Percentiles rank a stretch among this genome's conserved stretches.
phyloP scores from a whole-genome alignment of 2,797 vertebrate genomes.

The Buceros bicornis region DNA sequence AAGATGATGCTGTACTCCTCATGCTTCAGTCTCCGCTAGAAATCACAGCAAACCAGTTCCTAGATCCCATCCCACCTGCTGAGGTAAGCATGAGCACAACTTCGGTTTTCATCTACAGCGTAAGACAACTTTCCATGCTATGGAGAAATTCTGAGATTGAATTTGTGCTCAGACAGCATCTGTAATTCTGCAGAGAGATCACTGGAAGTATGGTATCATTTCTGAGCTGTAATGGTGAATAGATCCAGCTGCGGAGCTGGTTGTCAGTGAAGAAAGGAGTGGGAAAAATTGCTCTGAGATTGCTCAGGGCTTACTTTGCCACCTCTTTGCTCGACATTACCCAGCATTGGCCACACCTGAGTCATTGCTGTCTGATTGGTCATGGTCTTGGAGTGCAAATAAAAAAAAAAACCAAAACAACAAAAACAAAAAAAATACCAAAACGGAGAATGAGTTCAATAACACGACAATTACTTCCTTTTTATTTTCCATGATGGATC shows the following conservation, averaged over 20 bases:
- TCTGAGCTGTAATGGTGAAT: background rate
- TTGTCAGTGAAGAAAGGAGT: background rate
- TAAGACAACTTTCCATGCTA: background rate
- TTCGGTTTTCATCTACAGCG: background rate
- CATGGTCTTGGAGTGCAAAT: background rate
- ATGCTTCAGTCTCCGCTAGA: background rate
- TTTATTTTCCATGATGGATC: background rate
- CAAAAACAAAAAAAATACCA: background rate
- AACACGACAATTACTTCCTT: background rate
- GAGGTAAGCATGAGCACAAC: background rate
- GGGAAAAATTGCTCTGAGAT: background rate
- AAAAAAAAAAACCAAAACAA: background rate
- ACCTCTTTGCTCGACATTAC: background rate
- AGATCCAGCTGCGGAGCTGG: background rate
- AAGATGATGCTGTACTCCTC: background rate
- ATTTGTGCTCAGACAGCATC: background rate
- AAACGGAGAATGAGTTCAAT: background rate
- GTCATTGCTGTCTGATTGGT: background rate
- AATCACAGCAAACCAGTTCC: background rate
- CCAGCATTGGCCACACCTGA: background rate
- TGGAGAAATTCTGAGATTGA: background rate
- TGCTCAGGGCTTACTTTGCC: background rate
- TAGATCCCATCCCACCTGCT: accelerated
- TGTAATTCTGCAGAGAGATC: background rate
- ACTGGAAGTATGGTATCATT: background rate